Base-by-base conservation (phyloP, 1,140 invertebrate species). In the Mactra quadrangularis region DNA sequence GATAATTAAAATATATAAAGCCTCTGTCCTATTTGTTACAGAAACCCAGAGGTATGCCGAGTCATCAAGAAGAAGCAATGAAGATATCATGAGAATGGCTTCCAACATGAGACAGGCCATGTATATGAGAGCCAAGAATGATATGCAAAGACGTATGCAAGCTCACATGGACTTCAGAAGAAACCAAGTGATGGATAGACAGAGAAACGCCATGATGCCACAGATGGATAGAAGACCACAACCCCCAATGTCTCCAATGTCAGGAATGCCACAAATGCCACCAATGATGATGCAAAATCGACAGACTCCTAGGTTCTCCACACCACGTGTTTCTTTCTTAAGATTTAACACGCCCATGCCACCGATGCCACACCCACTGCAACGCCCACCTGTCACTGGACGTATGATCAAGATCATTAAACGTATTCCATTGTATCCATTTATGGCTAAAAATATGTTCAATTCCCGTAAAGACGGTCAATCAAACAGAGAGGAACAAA, bases 111-210 rank as follows among this genome's bases (percentile, higher is more conserved):
- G 76, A 31, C 62, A 79, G 29, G 38, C 59, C 11, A 79, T 79
- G 76, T 53, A 22, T 50, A 4, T 38, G 41, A 64, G 47, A 29
- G 76, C 76, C 4, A 29, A 70, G 50, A 53, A 79, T 38, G 64
- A 79, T 31, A 79, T 79, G 76, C 60, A 53, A 25, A 45, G 60
- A n/a, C 59, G 75, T 17, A 79, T 79, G 76, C 66, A 35, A n/a
- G 29, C 55, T 50, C 52, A 55, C 2, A 33, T n/a, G 25, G 27
- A 27, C 15, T 27, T 27, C 19, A 38, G 35, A 31, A 33, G 53
- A 62, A 27, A 57, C 13, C 22, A 74, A 4, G 17, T 29, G 13
- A 25, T 35, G 7, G 22, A 55, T 38, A 41, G 15, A 66, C 45
- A 77, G n/a, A 31, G n/a, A 35, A 27, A 38, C 2, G 15, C 6